These are phyloP conservation scores for Typhlomys cinereus DNA, from an alignment of 2,113 vertebrate species.

Conservation along the genomic window DNA sequence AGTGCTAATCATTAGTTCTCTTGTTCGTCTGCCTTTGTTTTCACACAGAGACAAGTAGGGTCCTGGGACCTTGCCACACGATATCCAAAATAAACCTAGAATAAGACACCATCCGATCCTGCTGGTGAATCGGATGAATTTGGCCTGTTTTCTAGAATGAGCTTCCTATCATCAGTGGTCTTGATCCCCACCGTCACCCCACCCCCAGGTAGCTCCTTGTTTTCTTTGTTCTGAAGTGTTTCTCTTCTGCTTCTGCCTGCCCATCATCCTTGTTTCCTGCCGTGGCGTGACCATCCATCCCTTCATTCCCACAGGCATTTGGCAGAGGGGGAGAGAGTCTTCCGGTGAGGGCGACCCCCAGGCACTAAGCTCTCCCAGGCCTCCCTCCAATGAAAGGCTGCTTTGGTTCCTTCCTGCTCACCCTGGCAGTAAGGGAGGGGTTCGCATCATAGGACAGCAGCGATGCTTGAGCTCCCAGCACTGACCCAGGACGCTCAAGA, in stretches of 20 bases:
- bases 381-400: background rate
- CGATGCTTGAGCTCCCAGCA: too few species aligned
- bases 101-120: background rate
- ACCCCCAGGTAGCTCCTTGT: conserved; percentile 53
- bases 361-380: background rate
- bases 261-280: background rate
- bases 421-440: background rate
- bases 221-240: background rate
- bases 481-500: background rate
- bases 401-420: background rate
- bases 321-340: background rate
- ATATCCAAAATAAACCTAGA: conserved; percentile 59
- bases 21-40: conserved; percentile 75
- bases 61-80: conserved; percentile 56
- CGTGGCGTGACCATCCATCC: background rate
- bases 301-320: background rate
- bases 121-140: conserved; percentile 29
- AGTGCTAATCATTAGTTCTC: conserved; percentile 65
- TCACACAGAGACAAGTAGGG: conserved; percentile 3
- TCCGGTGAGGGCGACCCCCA: background rate
- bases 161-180: conserved; percentile 26
- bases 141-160: conserved; percentile 12
- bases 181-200: too few species aligned
- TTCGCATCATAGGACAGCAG: background rate
- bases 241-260: background rate